Evolutionary conservation across 2,888 invertebrate species (phyloP), one percentile per base, ranked within the genome.

Genomic region (Conistra vaccinii): DNA sequence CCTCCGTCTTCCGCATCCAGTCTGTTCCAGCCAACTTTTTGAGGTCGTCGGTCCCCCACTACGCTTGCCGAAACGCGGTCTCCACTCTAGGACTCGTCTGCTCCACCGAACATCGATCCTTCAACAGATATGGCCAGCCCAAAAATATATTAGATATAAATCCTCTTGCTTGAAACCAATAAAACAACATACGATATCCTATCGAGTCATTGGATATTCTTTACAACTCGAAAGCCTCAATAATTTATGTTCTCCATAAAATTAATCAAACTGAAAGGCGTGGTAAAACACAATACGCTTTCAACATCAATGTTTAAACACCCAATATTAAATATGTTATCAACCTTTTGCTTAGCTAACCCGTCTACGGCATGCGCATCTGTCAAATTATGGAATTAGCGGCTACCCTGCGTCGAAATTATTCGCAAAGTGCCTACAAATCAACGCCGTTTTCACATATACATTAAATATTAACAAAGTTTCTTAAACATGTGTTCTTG

Each of bases 391-490:
- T 94, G 93, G 91, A 93, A 95, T 95, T 94, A 95, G 91, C 91
- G 92, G 91, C 91, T 89, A 89, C 91, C 89, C 90, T 87, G 85
- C 89, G 88, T 90, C 87, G 91, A 95, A 95, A 95, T 95, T 93
- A 93, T 94, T 93, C 88, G 90, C 91, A 90, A 89, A 89, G 88
- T 90, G 86, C 89, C 91, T 92, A 95, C 96, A 96, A 96, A 96
- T 96, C 96, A 95, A 93, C 92, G 90, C 92, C 88, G 85, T 91
- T 90, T 88, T 84, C 86, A 76, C 80, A 83, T 87, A 91, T 92
- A 93, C 94, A 95, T 96, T 96, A 96, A 96, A 94, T 94, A 95
- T 96, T 96, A 96, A 95, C 93, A 93, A 95, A 95, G 92, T 96
- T 95, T 95, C 94, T 93, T 93, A 94, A 93, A 94, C 96, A 95